Evolutionary conservation across 1,140 invertebrate genomes (phyloP).

Genomic region (Procambarus virginalis): DNA sequence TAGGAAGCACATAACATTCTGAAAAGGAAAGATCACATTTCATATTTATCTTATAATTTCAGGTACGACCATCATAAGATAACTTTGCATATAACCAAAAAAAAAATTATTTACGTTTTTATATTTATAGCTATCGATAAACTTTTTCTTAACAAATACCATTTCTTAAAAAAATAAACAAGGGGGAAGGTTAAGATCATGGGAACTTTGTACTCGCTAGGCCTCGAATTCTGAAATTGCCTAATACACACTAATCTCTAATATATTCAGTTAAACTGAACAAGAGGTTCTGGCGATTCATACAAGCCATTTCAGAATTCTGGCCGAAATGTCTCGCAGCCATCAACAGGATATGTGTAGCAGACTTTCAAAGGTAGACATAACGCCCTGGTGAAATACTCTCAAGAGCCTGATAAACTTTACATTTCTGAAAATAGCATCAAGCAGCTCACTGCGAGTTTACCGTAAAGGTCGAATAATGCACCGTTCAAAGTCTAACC

Average conservation of each 20-base stretch:
- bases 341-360: slow-evolving; percentile 50
- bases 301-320: slow-evolving; percentile 40
- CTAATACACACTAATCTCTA: background rate
- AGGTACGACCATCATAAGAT: slow-evolving; percentile 47
- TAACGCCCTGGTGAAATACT: background rate
- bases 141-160: slow-evolving; percentile 49
- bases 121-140: slow-evolving; percentile 5
- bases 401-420: background rate
- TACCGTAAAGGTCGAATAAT: background rate
- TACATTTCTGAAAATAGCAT: background rate
- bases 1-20: slow-evolving; percentile 60
- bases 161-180: slow-evolving; percentile 62
- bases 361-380: background rate
- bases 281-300: background rate
- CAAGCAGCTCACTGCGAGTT: background rate
- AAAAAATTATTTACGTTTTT: slow-evolving; percentile 10
- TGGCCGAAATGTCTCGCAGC: slow-evolving; percentile 41
- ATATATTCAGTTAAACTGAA: background rate
- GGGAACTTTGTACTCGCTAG: slow-evolving; percentile 56
- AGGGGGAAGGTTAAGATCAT: slow-evolving; percentile 14
- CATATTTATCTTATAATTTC: slow-evolving; percentile 13
- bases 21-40: slow-evolving; percentile 64
- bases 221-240: slow-evolving; percentile 15
- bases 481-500: background rate
- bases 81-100: slow-evolving; percentile 23